Evolutionary conservation across 1,140 invertebrate species (phyloP).

Genomic region (Schlechtendalia chinensis): DNA sequence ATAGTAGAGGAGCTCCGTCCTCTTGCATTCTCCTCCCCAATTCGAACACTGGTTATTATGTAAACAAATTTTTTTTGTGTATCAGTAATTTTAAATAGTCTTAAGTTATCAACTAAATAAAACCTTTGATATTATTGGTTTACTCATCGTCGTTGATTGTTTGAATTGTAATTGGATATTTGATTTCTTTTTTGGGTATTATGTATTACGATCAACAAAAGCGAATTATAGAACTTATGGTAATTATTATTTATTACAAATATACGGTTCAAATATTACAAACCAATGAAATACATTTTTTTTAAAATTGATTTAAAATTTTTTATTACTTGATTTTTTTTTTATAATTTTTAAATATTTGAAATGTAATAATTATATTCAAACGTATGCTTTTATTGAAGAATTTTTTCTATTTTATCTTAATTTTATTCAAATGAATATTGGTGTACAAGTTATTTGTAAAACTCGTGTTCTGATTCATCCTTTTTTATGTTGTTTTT

Average conservation of each 20-base stretch:
- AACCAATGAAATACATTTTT: background rate
- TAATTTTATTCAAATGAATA: background rate
- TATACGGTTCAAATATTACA: background rate
- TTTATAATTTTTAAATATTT: background rate
- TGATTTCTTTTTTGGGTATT: background rate
- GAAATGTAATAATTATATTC: background rate
- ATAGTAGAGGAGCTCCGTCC: too few relatives aligned
- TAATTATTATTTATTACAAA: background rate
- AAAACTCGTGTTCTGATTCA: conserved; percentile 99
- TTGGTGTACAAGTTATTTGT: conserved; percentile 75
- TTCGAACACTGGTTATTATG: background rate
- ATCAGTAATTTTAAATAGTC: too few relatives aligned
- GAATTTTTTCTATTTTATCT: background rate
- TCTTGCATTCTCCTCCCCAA: too few relatives aligned
- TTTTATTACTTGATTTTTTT: too few relatives aligned
- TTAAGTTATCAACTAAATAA: background rate
- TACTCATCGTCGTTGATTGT: too few relatives aligned
- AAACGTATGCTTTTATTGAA: background rate
- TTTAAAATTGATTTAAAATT: background rate
- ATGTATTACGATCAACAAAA: background rate
- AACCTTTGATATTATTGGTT: background rate
- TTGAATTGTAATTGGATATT: background rate
- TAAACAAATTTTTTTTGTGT: too few relatives aligned
- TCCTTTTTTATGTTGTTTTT: conserved; percentile 99
- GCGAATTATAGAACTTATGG: background rate